Evolutionary conservation across 2,113 vertebrate species (phyloP).

Genomic region (Hylia prasina): DNA sequence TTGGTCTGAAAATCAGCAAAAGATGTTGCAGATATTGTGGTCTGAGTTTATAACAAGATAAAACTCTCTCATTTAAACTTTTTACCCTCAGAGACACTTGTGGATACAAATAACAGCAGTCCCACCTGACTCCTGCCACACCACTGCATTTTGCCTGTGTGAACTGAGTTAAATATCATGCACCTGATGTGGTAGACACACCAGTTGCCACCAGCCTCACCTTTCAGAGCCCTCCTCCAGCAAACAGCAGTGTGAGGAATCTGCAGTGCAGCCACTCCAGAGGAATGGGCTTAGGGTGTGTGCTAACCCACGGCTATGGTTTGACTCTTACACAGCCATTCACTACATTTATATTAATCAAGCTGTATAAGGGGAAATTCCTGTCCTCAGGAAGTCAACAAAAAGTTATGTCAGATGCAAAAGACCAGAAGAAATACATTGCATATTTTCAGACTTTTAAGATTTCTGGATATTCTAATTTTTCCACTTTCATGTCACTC

Average conservation of each 20-base stretch:
- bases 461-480: constrained; percentile 14
- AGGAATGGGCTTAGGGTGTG: not conserved
- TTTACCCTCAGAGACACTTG: not conserved
- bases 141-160: not conserved
- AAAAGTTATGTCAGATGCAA: not conserved
- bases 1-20: not conserved
- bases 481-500: constrained; percentile 48
- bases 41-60: not conserved
- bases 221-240: not conserved
- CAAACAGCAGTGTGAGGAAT: not conserved
- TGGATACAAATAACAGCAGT: not conserved
- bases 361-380: not conserved
- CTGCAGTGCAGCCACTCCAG: not conserved
- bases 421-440: not conserved
- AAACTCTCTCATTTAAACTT: not conserved
- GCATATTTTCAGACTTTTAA: not conserved
- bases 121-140: not conserved
- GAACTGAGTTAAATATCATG: not conserved
- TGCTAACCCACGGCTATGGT: not conserved
- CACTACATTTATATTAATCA: not conserved
- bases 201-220: not conserved
- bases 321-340: not conserved
- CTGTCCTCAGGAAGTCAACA: not conserved
- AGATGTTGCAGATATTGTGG: not conserved
- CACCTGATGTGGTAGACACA: not conserved